Percentiles rank a stretch among this genome's conserved stretches.
Evolutionary conservation across 2,888 invertebrate species (phyloP).

Genomic region (Brenthis ino): DNA sequence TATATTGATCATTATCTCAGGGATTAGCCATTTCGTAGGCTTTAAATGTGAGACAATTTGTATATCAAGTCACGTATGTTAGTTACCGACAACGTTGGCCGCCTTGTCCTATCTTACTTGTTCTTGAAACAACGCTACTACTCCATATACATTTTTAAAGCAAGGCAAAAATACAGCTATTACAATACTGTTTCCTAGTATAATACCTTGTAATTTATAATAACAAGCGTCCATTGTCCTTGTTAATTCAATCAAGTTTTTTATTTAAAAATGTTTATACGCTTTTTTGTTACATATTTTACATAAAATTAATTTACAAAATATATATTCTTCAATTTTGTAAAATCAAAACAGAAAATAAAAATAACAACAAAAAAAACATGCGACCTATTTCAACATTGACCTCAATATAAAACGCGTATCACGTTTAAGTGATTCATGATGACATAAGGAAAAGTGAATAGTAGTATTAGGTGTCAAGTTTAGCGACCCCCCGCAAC

Average conservation of each 20-base stretch:
- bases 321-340: background rate
- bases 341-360: background rate
- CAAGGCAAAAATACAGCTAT: conserved; percentile 22
- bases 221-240: conserved; percentile 19
- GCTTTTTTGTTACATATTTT: background rate
- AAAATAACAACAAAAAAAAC: background rate
- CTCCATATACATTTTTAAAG: conserved; percentile 56
- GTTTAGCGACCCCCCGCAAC: conserved; percentile 71
- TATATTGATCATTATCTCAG: conserved; percentile 44
- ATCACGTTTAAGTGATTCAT: conserved; percentile 38
- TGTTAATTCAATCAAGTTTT: background rate
- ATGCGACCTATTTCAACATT: conserved; percentile 23
- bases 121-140: conserved; percentile 55
- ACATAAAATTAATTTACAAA: background rate
- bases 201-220: conserved; percentile 21
- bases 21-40: conserved; percentile 52
- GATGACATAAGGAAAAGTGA: conserved; percentile 44
- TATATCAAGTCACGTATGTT: conserved; percentile 62
- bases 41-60: conserved; percentile 57
- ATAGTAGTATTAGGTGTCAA: conserved; percentile 46
- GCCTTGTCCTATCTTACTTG: conserved; percentile 53
- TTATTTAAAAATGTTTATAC: background rate
- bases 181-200: conserved; percentile 24
- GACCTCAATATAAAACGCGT: conserved; percentile 14
- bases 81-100: conserved; percentile 56